phyloP scores from a whole-genome alignment of 2,888 invertebrate species.

The Microctonus aethiopoides region DNA sequence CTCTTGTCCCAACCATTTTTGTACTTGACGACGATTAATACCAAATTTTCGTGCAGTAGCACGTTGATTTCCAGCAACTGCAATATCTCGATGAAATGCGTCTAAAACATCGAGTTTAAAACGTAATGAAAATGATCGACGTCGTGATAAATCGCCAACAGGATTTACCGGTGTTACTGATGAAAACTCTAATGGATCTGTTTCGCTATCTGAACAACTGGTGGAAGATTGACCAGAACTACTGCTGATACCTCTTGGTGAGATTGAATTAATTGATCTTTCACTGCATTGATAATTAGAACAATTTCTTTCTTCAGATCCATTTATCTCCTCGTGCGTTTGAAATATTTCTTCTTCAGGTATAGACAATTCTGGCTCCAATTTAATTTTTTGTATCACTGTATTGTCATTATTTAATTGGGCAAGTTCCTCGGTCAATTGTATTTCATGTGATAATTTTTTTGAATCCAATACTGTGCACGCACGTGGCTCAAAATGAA shows the following conservation, averaged over 20 bases:
- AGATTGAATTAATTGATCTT: conserved; percentile 42
- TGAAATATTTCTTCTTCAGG: conserved; percentile 34
- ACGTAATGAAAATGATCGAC: conserved; percentile 68
- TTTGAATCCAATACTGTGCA: conserved; percentile 47
- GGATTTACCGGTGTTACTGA: conserved; percentile 34
- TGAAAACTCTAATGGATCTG: conserved; percentile 55
- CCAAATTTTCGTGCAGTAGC: conserved; percentile 69
- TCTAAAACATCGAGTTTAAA: conserved; percentile 69
- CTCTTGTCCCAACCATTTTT: conserved; percentile 69
- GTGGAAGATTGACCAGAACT: conserved; percentile 54
- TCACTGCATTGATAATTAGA: conserved; percentile 20
- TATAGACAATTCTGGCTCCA: conserved; percentile 27
- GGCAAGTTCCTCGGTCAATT: conserved; percentile 28
- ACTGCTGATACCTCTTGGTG: conserved; percentile 41
- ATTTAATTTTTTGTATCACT: conserved; percentile 16
- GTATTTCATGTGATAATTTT: conserved; percentile 39
- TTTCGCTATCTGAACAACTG: conserved; percentile 62
- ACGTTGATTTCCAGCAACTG: conserved; percentile 67
- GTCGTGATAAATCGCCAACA: conserved; percentile 48
- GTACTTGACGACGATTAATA: conserved; percentile 69
- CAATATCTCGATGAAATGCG: conserved; percentile 66
- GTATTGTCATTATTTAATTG: conserved; percentile 40
- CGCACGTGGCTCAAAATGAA: conserved; percentile 52
- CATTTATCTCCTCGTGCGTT: conserved; percentile 28
- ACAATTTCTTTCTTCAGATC: conserved; percentile 26